Evolutionary conservation across 2,797 vertebrate genomes (phyloP), one percentile per base, ranked within the genome.

Genomic region (Microcaecilia unicolor): DNA sequence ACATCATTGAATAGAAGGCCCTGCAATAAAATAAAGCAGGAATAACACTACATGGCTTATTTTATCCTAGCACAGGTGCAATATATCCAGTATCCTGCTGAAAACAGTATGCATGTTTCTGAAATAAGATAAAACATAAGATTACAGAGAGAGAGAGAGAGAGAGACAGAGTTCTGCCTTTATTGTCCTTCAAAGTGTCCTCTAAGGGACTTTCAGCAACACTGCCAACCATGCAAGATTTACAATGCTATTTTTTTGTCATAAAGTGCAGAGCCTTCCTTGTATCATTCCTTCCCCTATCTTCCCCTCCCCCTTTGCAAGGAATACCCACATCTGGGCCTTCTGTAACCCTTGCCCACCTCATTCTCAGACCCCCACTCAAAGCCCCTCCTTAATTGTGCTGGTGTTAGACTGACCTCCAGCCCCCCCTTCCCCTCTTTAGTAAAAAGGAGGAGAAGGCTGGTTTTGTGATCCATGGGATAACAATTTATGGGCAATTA

Each of bases 401-500:
- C 83, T 78, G 79, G 73, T 80, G 77, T 83, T 82, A 76, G 69
- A 67, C 64, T 81, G 76, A 78, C 80, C 80, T 80, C 73, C 73
- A 81, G 76, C 74, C 78, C 48, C 67, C 76, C 64, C 74, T n/a
- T n/a, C n/a, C n/a, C n/a, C n/a, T n/a, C n/a, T n/a, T n/a, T n/a
- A n/a, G n/a, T n/a, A 64, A 77, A 81, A 81, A 82, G 73, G 76
- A 81, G 80, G 79, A 83, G 83, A 83, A 84, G 80, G 79, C 75
- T 81, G 80, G 79, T 82, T 83, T 80, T 83, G 76, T 85, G 64
- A 85, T 81, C 83, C 55, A 61, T 76, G 72, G 73, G 78, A 77
- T 85, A 91, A 89, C 89, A 94, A 95, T 97, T 94, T 96, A 95
- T 88, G 91, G 93, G 89, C 91, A 95, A 97, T 96, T 93, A 97